phyloP scores from a whole-genome alignment of 2,113 vertebrate species.

The Mus musculus region DNA sequence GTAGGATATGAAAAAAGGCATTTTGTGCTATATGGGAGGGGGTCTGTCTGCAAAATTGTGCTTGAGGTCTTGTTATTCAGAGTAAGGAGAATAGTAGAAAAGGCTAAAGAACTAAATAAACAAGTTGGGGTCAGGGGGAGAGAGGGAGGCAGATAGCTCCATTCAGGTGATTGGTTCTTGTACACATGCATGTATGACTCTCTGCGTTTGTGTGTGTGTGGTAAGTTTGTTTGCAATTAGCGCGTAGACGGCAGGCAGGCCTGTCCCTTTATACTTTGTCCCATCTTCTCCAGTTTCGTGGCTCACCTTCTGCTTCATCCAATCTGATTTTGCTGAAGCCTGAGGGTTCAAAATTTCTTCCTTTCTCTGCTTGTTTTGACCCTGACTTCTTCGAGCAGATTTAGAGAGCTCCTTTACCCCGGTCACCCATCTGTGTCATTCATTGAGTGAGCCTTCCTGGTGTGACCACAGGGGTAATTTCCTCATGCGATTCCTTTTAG shows the following conservation, averaged over 20 bases:
- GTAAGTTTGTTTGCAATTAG: neutral
- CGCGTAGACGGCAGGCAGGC: neutral
- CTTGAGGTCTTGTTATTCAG: neutral
- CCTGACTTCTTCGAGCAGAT: neutral
- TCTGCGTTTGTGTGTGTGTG: neutral
- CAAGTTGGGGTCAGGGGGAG: neutral
- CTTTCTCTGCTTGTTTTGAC: neutral
- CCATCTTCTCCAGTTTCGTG: neutral
- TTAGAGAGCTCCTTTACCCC: neutral
- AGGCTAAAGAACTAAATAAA: neutral
- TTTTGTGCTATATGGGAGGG: neutral
- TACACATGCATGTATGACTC: neutral
- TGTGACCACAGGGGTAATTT: neutral
- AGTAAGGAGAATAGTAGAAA: neutral
- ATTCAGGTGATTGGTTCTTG: neutral
- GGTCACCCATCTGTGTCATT: neutral
- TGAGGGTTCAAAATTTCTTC: neutral
- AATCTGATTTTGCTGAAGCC: neutral
- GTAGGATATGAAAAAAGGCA: neutral
- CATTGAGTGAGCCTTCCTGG: neutral
- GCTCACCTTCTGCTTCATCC: neutral
- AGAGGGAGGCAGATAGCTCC: neutral
- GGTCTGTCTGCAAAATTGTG: neutral
- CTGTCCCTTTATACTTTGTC: neutral
- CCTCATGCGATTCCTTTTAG: neutral